A percentile compares a stretch with the other conserved stretches of the same genome.
Conservation (phyloP, 2,888 invertebrate genomes). For the Cinara cedri region DNA sequence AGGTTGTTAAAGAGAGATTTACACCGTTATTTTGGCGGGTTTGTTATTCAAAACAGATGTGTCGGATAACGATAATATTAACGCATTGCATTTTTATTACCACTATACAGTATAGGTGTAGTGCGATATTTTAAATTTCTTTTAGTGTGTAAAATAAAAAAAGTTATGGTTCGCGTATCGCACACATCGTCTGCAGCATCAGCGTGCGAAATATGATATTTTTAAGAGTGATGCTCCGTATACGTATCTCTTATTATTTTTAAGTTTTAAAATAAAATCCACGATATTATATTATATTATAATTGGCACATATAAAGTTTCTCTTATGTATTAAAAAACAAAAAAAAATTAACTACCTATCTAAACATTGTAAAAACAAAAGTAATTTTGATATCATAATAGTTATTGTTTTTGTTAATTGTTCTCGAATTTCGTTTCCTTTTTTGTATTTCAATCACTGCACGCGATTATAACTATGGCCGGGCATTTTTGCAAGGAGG, state of each 20-base stretch:
- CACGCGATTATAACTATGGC: no score
- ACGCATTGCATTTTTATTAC: conserved; percentile 28
- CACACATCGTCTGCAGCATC: no score
- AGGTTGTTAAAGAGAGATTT: not conserved
- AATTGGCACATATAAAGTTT: conserved; percentile 1
- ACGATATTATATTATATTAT: no score
- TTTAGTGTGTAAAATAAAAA: conserved; percentile 24
- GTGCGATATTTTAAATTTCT: conserved; percentile 23
- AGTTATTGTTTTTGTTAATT: no score
- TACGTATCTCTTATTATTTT: conserved; percentile 23
- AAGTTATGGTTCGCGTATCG: conserved; percentile 21
- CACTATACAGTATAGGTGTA: not conserved
- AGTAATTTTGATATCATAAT: no score
- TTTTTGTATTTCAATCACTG: no score
- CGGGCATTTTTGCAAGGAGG: no score
- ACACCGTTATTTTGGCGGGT: not conserved
- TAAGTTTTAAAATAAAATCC: conserved; percentile 5
- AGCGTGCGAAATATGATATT: conserved; percentile 11
- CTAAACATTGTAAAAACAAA: no score
- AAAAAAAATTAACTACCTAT: no score
- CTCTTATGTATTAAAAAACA: not conserved
- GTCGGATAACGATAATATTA: conserved; percentile 8
- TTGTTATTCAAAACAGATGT: conserved; percentile 18
- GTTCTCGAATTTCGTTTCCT: no score
- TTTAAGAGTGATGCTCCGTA: conserved; percentile 8